Evolutionary conservation across 1,140 invertebrate species (phyloP), one percentile per base, ranked within the genome.

Genomic region (Tetranychus cinnabarinus): DNA sequence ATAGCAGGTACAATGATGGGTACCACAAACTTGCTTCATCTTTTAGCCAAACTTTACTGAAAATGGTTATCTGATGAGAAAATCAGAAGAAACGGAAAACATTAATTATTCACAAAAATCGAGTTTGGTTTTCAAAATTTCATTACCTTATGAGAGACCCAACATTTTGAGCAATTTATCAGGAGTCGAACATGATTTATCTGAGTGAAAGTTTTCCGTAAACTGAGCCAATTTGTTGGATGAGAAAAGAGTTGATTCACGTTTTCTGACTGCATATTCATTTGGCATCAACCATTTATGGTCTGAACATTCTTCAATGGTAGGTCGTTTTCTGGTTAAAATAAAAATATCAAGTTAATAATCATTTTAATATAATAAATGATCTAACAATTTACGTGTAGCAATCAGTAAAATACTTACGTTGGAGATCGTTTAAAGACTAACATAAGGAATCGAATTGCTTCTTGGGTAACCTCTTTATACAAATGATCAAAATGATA

Each of bases 401-500:
- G 23, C 23, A 23, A 23, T 23, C 23, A 23, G 23, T 0, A 23
- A 23, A 35, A 63, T 63, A 74, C 78, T 76, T 76, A 89, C 85
- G 81, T 82, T 54, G 91, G 88, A 65, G 86, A 80, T 65, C 89
- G 81, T 75, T 97, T 97, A 73, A 98, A 88, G 36, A 95, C 76
- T 63, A 88, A 80, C 82, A 93, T 93, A 34, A 97, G 78, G 75
- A 98, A 97, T 62, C 90, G 78, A 0, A 91, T 85, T 4, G 83
- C 85, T 73, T 97, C 93, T 71, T 89, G 88, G 15, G 87, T 91
- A 35, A 93, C 80, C 73, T 95, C 89, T 67, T 91, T 88, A 70
- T 85, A 93, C 0, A 98, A 78, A 73, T 91, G 81, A 68, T 96
- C 90, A 68, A 92, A 95, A 69, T 90, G 79, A 71, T 89, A 98